Evolutionary conservation across 1,140 invertebrate species (phyloP).

Genomic region (Monomorium pharaonis): DNA sequence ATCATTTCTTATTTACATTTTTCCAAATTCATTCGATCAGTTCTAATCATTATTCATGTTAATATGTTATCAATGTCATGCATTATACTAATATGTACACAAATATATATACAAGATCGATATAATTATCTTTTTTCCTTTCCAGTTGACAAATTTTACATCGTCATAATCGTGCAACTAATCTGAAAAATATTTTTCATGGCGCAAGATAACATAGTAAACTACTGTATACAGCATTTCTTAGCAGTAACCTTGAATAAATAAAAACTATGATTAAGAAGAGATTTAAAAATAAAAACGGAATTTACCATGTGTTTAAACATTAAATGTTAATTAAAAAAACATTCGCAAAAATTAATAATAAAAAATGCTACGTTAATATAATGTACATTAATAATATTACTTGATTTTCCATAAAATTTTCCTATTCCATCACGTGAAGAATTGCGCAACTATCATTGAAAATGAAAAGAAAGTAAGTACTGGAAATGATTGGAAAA

Average conservation of each 20-base stretch:
- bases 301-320: neutral
- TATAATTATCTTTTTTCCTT: neutral
- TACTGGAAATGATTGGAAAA: neutral
- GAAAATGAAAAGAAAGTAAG: neutral
- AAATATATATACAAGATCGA: slow-evolving; percentile 13
- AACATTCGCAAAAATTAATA: neutral
- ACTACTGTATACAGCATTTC: neutral
- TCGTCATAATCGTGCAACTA: neutral
- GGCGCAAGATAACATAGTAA: neutral
- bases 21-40: neutral
- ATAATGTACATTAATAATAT: no score
- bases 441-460: no score
- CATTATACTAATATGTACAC: slow-evolving; percentile 17
- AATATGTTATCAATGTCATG: neutral
- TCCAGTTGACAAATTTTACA: neutral
- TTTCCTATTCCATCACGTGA: no score
- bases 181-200: slow-evolving; percentile 17
- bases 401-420: no score
- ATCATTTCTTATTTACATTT: neutral
- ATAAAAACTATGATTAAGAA: neutral
- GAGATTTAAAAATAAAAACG: neutral
- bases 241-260: neutral
- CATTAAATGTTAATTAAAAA: neutral
- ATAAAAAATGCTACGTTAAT: neutral
- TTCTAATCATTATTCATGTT: neutral